Evolutionary conservation across 53 echinoderm and acorn worm genomes (phyloP), one percentile per base, ranked within the genome.

Genomic region (Echinarachnius parma): DNA sequence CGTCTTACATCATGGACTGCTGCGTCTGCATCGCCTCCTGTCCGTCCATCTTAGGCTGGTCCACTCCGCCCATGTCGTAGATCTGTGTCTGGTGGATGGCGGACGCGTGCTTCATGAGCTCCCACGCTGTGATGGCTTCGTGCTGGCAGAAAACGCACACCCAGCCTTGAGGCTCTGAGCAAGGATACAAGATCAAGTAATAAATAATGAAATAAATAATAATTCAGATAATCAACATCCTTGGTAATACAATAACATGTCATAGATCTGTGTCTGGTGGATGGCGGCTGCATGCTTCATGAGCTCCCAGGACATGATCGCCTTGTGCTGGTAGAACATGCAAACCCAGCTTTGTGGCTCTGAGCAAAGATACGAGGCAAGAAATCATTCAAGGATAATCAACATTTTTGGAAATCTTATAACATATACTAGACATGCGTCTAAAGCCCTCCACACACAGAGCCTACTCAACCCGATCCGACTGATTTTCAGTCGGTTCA

Each of bases 261-360:
- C 74, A 48, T 90, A 94, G 69, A 94, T 81, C 79, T 94, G 89
- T 28, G 84, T 90, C 53, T 94, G 86, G 59, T 94, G 94, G 19
- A 77, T 77, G 30, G 64, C 66, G 4, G 78, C 54, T 22, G 87
- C 83, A 63, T 94, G 94, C 59, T 78, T 94, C 94, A 94, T 94
- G 64, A 94, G 50, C 71, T 86, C 84, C 94, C 94, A 94, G 57
- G 90, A 57, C 34, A 84, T 82, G 61, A 63, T 74, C 33, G 83
- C 80, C 39, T 86, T 59, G 31, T 76, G 81, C 61, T 86, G 76
- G 76, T 90, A 94, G 50, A 83, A 86, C 19, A 86, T 83, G 78
- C 94, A 94, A 61, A 84, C 64, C 94, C 94, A 94, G 16, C 64
- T 39, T 18, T 74, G 56, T 1, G 94, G 94, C 68, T 94, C 94